These are phyloP conservation scores for human (Homo sapiens) DNA, from an alignment of 2,113 vertebrate genomes.

Conservation along the genomic window GRCh38 chr5:128397001-128397500, in stretches of 20 bases:
- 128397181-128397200: background rate
- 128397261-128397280: background rate
- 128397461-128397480: background rate
- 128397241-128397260: constrained; percentile 12
- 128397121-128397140: background rate
- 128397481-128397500: background rate
- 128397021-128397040: background rate
- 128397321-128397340: background rate
- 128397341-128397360: background rate
- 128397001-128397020: background rate
- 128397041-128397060: background rate
- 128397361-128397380: background rate
- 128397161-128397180: background rate
- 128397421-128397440: background rate
- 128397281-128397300: background rate
- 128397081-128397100: background rate
- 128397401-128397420: background rate
- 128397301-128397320: background rate
- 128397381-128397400: background rate
- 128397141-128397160: background rate
- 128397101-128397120: background rate
- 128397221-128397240: background rate
- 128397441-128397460: background rate
- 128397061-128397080: background rate
- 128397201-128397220: background rate